Evolutionary conservation across 2,888 invertebrate genomes (phyloP), one percentile per base, ranked within the genome.

Genomic region (Phyto melanocephala): DNA sequence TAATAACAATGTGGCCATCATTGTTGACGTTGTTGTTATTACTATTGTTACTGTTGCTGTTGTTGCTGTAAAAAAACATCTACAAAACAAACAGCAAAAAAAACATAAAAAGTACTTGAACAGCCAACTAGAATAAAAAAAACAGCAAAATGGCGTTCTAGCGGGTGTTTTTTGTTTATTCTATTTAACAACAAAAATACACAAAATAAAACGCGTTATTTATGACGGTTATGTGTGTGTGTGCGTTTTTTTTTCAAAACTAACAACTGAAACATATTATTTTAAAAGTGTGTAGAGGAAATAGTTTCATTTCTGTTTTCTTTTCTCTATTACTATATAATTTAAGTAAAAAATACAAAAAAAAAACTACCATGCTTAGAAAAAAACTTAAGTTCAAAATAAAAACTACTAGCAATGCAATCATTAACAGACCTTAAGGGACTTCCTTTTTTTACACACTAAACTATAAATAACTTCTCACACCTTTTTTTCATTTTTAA

Each of bases 1-100:
- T 70, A 79, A 82, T 79, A 82, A 79, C 82, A 82, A 82, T 82
- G 75, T 75, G 79, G 75, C 75, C 82, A 82, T 82, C 79, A 82
- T 82, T 82, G 75, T 79, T 79, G 68, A 70, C 70, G 78, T 74
- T 81, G 72, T 81, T 77, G 70, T 74, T 63, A 20, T 20, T 22
- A 56, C 54, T 75, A 75, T 62, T 54, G 54, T 75, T 75, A 63
- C 68, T 70, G 42, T 45, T 47, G 58, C 40, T 78, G 47, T 68
- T 74, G 52, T 15, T 70, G 45, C 22, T 40, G 22, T 15, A 76
- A 76, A 67, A 76, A 62, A 70, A 71, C 47, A 17, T n/a, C 80
- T 75, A 77, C 54, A 78, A n/a, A n/a, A n/a, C n/a, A n/a, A n/a
- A n/a, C n/a, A n/a, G 50, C 47, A 70, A 35, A n/a, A 68, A 24